Base-by-base conservation (phyloP, 2,797 vertebrate genomes). In the Neoniphon sammara region DNA sequence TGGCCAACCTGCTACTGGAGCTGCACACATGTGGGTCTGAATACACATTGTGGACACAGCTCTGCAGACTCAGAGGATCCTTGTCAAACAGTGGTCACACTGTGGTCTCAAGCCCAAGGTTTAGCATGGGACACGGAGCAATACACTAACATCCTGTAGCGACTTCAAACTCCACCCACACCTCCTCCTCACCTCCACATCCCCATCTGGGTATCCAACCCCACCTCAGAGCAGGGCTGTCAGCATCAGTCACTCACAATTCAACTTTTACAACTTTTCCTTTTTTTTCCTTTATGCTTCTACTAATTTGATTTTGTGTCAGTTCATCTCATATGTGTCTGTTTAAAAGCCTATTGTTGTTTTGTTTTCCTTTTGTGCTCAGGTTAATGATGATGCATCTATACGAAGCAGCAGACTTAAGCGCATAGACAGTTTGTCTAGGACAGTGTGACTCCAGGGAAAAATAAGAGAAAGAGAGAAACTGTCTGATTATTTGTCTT, bases 101-200 rank as follows among this genome's bases (percentile, higher is more conserved):
- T 89, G 81, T 87, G 68, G 75, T 80, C 62, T 46, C 2, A 0
- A 18, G 27, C 50, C 17, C 17, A 49, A 1, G 1, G 52, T 66
- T 56, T 56, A 56, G 15, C 23, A 73, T 0, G 23, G 44, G 81
- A 66, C 55, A 62, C 39, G 2, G 36, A 85, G 81, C 55, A 2
- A 42, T 57, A 84, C 50, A 54, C 63, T 66, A 85, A 85, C 76
- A 87, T 85, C 80, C 74, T 77, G 69, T 56, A 31, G 4, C 47
- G 12, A 15, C 25, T 56, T 63, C 39, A 39, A 64, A 71, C n/a
- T 50, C 15, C n/a, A 50, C 64, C 6, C 21, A 34, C 42, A 15
- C 42, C 42, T 44, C 42, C 1, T 7, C 4, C 8, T 12, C 14
- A 52, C 49, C 49, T 10, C 49, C 49, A 52, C 49, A 52, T 52